phyloP scores from a whole-genome alignment of 64 coral and sea anemone species.

The Actinia equina region DNA sequence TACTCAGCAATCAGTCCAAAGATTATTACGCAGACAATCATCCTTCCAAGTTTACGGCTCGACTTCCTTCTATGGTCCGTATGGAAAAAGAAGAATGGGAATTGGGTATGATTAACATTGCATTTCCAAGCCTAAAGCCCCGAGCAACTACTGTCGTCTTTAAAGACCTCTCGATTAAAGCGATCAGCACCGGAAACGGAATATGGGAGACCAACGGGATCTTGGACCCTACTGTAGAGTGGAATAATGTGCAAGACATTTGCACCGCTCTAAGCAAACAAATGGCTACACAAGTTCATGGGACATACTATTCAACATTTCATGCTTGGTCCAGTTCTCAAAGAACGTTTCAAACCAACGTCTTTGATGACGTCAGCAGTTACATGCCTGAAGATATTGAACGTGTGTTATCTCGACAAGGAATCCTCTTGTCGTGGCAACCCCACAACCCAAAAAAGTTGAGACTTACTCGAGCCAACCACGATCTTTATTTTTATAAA shows the following conservation, averaged over 20 bases:
- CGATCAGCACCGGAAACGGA: background rate
- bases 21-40: background rate
- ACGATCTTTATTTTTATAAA: background rate
- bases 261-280: slow-evolving; percentile 1
- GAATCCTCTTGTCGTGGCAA: background rate
- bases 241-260: background rate
- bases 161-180: slow-evolving; percentile 6
- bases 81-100: background rate
- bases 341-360: slow-evolving; percentile 4
- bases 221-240: background rate
- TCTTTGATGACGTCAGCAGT: slow-evolving; percentile 11
- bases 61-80: background rate
- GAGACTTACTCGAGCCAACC: background rate
- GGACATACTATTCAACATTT: slow-evolving; percentile 1
- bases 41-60: background rate
- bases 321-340: slow-evolving; percentile 2
- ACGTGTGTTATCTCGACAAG: background rate
- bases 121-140: background rate
- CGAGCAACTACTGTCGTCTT: background rate
- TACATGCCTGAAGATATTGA: background rate
- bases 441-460: background rate
- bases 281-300: background rate
- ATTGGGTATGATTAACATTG: background rate
- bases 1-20: background rate
- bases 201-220: background rate